A percentile compares a stretch with the other conserved stretches of the same genome.
phyloP scores from a whole-genome alignment of 2,113 vertebrate species.

The Toxotes chatareus region DNA sequence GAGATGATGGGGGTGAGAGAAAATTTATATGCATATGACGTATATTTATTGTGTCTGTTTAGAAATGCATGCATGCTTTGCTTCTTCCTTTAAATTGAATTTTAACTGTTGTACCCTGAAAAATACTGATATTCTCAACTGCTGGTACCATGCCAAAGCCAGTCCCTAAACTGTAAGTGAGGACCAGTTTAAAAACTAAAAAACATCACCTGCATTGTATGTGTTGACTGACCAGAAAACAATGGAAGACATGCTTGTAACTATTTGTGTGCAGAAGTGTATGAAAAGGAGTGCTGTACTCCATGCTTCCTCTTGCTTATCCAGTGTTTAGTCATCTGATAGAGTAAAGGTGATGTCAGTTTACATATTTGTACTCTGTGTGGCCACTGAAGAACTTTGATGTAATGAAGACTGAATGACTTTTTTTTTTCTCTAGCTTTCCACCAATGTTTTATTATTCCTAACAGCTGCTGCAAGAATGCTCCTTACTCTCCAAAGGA shows the following conservation, averaged over 20 bases:
- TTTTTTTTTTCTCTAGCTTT: conserved; percentile 21
- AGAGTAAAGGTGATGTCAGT: background rate
- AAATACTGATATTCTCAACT: conserved; percentile 16
- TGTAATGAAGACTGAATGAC: background rate
- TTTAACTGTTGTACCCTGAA: background rate
- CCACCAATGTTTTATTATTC: conserved; percentile 25
- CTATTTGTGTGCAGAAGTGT: background rate
- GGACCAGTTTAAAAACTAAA: background rate
- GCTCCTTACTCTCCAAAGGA: conserved; percentile 1
- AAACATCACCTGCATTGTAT: background rate
- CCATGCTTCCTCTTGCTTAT: conserved; percentile 3
- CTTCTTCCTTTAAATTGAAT: conserved; percentile 15
- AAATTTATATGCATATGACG: conserved; percentile 49
- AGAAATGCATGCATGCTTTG: conserved; percentile 27
- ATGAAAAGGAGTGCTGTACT: background rate
- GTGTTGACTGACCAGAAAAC: background rate
- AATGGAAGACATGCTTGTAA: background rate
- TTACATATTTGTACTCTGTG: background rate
- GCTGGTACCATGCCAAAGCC: background rate
- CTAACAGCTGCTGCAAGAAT: conserved; percentile 24
- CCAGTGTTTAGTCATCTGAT: background rate
- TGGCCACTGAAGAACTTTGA: conserved; percentile 8
- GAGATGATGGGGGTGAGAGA: conserved; percentile 35
- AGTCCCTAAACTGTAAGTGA: background rate
- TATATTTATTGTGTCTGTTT: conserved; percentile 40